Evolutionary conservation across 64 coral and sea anemone genomes (phyloP).

Genomic region (Trachythela sp.): DNA sequence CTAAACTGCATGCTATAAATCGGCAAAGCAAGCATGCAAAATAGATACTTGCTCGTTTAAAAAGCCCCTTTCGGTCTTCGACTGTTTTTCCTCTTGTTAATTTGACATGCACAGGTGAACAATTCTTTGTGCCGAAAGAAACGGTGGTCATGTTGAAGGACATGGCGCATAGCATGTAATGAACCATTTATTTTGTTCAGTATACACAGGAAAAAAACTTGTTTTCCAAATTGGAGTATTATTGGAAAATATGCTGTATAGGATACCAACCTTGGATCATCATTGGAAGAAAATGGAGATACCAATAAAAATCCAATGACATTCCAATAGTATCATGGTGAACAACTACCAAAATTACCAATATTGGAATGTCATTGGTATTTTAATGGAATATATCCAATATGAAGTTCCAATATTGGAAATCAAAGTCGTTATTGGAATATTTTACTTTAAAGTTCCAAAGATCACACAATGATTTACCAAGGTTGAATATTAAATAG

Average conservation of each 20-base stretch:
- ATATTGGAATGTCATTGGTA: not conserved
- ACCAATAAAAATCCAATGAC: not conserved
- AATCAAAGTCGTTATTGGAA: not conserved
- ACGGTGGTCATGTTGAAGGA: no score
- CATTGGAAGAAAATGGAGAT: not conserved
- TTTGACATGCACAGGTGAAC: no score
- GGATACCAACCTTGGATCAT: not conserved
- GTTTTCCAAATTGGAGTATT: constrained; percentile 14
- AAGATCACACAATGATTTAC: not conserved
- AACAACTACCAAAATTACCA: not conserved
- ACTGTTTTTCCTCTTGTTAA: no score
- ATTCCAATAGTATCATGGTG: not conserved
- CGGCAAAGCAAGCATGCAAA: no score
- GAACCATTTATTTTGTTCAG: no score
- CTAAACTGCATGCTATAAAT: no score
- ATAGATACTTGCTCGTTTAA: no score
- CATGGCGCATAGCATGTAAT: no score
- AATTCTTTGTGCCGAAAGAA: no score
- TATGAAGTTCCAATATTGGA: constrained; percentile 3
- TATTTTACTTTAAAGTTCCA: not conserved
- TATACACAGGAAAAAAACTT: constrained; percentile 3
- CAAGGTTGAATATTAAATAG: not conserved
- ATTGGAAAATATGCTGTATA: not conserved
- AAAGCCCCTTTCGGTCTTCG: no score
- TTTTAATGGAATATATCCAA: not conserved